Base-by-base conservation (phyloP, 64 coral and sea anemone genomes). In the Pachyseris speciosa region DNA sequence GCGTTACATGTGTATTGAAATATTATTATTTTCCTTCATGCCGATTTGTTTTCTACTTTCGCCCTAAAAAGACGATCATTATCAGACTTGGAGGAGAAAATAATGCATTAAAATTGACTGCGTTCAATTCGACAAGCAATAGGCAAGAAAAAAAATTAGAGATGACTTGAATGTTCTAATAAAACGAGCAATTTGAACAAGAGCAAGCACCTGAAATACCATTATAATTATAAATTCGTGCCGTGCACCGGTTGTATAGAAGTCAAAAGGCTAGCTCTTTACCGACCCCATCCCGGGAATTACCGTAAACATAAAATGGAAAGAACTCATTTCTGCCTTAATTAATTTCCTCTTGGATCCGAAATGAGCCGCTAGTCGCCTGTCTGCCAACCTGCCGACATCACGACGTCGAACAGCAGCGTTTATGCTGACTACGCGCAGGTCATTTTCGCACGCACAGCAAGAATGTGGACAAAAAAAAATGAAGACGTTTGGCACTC, bases 241-340 rank as follows among this genome's bases (percentile, higher is more conserved):
- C 37, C 4, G 33, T 27, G 73, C 43, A 42, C 27, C 12, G 44
- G 73, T 30, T 76, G 39, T 61, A 5, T 30, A 76, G 33, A 40
- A 81, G 31, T 80, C 17, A 57, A 81, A 61, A 9, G 2, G 67
- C 67, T 41, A 1, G 4, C 29, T 71, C 16, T 34, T 36, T 10
- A 36, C n/a, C 51, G 77, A 40, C 77, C 30, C 77, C 52, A 53
- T 63, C 20, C 36, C 2, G 33, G 8, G 52, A 61, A 40, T 26
- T 40, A 26, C 16, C 19, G 77, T 64, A 81, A 81, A 81, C 77
- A 81, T 22, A 81, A 63, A 81, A 77, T 22, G 52, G 22, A 26
- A 33, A 37, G 55, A 81, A 40, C 20, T 63, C 32, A 37, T 81
- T 44, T 81, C 52, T 9, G 47, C 31, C 42, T 81, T 61, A 81